phyloP scores from a whole-genome alignment of 2,888 invertebrate genomes.

The Pimpla rufipes region DNA sequence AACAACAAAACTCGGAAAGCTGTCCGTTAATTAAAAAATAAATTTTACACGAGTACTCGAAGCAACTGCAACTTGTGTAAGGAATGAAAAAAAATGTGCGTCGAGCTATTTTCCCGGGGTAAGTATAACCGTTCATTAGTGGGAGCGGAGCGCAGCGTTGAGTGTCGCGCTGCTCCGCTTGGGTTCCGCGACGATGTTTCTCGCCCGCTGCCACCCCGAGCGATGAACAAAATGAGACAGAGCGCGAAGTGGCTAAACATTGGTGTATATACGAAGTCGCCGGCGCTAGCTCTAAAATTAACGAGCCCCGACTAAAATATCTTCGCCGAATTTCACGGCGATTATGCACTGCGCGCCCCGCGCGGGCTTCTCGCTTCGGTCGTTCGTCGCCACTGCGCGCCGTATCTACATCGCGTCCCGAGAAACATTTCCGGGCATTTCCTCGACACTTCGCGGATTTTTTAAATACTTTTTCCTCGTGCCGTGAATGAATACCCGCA shows the following conservation, averaged over 20 bases:
- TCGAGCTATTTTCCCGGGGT: constrained; percentile 12
- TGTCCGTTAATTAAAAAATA: background rate
- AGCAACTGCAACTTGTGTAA: background rate
- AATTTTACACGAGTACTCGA: background rate
- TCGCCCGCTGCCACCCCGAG: constrained; percentile 12
- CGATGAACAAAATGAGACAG: constrained; percentile 58
- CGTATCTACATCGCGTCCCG: background rate
- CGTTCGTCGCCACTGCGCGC: background rate
- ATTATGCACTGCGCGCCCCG: constrained; percentile 30
- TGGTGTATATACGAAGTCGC: constrained; percentile 38
- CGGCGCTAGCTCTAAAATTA: constrained; percentile 66
- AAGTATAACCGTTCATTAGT: constrained; percentile 10
- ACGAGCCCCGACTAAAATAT: constrained; percentile 63
- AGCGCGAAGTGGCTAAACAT: constrained; percentile 48
- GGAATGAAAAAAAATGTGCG: background rate
- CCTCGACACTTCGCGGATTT: background rate
- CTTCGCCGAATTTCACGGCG: constrained; percentile 54
- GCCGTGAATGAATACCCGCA: constrained; percentile 19
- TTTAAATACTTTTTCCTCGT: background rate
- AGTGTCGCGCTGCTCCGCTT: constrained; percentile 16
- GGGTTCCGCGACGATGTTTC: constrained; percentile 3
- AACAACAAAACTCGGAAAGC: too few relatives aligned
- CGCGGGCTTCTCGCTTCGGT: background rate
- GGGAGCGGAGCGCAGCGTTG: background rate
- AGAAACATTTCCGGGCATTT: background rate